Evolutionary conservation across 2,888 invertebrate species (phyloP).

Genomic region (Tromatobia lineatoria): DNA sequence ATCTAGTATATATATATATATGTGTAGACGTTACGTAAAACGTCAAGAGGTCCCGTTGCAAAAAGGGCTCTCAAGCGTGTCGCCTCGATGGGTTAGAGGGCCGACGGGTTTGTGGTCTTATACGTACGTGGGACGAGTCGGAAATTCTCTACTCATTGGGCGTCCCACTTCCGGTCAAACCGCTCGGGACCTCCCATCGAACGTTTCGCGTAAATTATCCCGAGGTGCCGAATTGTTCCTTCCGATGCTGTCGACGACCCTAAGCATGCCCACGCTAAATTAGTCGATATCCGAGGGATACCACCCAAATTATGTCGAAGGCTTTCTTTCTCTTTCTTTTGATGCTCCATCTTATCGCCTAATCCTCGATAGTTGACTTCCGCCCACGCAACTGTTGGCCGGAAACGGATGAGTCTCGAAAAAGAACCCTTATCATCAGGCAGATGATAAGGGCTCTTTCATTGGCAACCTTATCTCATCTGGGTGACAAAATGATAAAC

Average conservation of each 20-base stretch:
- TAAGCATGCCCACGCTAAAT: conserved; percentile 13
- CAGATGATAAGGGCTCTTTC: not conserved
- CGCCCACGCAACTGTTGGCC: not conserved
- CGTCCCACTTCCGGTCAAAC: not conserved
- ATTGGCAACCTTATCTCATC: not conserved
- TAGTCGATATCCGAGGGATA: conserved; percentile 30
- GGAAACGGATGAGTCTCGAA: not conserved
- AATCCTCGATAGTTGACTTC: not conserved
- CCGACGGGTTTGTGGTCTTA: conserved; percentile 4
- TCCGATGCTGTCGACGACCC: not conserved
- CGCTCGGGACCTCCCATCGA: conserved; percentile 20
- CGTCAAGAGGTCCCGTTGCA: conserved; percentile 33
- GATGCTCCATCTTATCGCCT: not conserved
- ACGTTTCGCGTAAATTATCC: conserved; percentile 44
- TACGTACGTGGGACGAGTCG: not conserved
- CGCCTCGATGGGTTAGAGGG: not conserved
- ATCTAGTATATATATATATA: not conserved
- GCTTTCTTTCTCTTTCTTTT: not conserved
- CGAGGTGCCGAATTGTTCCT: conserved; percentile 11
- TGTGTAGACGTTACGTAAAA: not conserved
- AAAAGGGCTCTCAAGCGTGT: conserved; percentile 23
- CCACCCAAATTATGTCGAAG: conserved; percentile 2
- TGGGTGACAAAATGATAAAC: not conserved
- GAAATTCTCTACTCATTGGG: conserved; percentile 10
- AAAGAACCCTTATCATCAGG: not conserved